Conservation (phyloP, 2,113 vertebrate species). For the Ramphastos sulfuratus region DNA sequence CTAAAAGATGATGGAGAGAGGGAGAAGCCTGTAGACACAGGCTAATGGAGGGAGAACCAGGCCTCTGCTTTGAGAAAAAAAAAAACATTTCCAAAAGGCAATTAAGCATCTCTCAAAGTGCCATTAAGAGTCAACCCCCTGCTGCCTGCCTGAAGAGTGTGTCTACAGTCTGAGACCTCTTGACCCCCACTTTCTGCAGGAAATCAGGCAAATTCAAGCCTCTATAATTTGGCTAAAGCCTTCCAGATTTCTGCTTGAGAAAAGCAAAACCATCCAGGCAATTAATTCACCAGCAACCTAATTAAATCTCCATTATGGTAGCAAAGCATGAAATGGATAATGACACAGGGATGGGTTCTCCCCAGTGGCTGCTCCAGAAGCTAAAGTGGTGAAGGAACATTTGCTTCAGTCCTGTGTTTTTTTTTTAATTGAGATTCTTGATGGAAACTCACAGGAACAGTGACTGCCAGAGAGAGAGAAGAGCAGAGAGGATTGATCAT, state of each 20-base stretch:
- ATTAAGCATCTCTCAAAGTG: conserved; percentile 81
- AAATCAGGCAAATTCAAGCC: conserved; percentile 79
- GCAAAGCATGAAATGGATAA: conserved; percentile 56
- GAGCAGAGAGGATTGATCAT: background rate
- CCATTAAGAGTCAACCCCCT: conserved; percentile 78
- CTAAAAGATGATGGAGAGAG: background rate
- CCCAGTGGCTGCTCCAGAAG: background rate
- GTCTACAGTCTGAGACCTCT: conserved; percentile 85
- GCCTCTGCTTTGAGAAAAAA: conserved; percentile 49
- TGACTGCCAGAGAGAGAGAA: background rate
- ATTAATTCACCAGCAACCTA: conserved; percentile 71
- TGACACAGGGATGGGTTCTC: conserved; percentile 25
- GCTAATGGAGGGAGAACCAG: conserved; percentile 64
- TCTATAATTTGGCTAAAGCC: conserved; percentile 80
- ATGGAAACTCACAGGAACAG: background rate
- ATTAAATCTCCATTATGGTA: conserved; percentile 68
- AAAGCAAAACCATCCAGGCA: conserved; percentile 73
- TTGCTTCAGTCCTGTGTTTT: background rate
- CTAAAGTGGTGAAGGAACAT: background rate
- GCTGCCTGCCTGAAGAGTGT: conserved; percentile 77
- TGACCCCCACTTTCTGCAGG: conserved; percentile 83
- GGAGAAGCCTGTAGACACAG: conserved; percentile 21
- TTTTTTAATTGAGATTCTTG: background rate
- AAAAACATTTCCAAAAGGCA: conserved; percentile 72
- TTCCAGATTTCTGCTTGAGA: conserved; percentile 71